phyloP scores from a whole-genome alignment of 2,113 vertebrate species.

The Macquaria ambigua region DNA sequence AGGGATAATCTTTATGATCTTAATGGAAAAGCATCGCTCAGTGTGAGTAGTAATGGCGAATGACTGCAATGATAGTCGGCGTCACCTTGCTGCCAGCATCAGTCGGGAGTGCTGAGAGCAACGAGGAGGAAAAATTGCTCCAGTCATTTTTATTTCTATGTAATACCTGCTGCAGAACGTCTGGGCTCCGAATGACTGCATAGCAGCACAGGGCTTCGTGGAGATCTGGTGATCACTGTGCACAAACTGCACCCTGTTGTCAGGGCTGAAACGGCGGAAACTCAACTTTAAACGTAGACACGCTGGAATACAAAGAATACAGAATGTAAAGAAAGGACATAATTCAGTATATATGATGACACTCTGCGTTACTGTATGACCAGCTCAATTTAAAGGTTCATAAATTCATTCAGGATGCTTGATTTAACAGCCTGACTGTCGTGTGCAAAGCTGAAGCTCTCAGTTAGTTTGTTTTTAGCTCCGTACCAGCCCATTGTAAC shows the following conservation, averaged over 20 bases:
- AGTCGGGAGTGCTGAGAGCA: conserved; percentile 21
- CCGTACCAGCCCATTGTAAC: not conserved
- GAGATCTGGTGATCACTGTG: not conserved
- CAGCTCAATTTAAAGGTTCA: not conserved
- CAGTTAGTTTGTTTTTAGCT: not conserved
- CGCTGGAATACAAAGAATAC: not conserved
- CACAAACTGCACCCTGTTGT: not conserved
- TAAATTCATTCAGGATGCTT: not conserved
- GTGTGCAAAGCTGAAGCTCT: not conserved
- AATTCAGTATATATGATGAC: not conserved
- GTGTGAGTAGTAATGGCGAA: conserved; percentile 5
- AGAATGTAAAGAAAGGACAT: not conserved
- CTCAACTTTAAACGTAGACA: not conserved
- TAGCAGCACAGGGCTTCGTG: conserved; percentile 18
- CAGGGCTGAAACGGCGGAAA: not conserved
- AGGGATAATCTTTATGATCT: conserved; percentile 46
- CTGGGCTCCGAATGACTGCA: conserved; percentile 15
- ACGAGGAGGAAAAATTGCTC: conserved; percentile 5
- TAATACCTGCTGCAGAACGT: conserved; percentile 9
- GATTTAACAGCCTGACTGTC: not conserved
- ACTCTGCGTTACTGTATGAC: not conserved
- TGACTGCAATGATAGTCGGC: conserved; percentile 6
- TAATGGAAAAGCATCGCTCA: conserved; percentile 42
- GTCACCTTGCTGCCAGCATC: conserved; percentile 18
- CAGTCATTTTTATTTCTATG: conserved; percentile 20